Conservation (phyloP, 2,888 invertebrate species). For the Conomelus anceps region DNA sequence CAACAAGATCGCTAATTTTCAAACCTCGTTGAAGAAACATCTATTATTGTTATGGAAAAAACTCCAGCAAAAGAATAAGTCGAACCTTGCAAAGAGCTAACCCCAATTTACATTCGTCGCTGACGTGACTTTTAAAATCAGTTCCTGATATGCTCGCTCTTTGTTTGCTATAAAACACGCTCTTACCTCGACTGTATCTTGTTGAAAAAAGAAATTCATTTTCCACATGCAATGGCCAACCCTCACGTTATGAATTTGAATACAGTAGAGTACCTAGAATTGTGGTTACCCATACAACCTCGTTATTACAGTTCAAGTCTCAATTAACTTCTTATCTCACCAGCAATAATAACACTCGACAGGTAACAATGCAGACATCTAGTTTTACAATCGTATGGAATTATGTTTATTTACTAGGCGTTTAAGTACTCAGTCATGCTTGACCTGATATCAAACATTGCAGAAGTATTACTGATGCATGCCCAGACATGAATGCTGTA, state of each 20-base stretch:
- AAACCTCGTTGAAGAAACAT: not conserved
- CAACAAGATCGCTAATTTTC: slow-evolving; percentile 7
- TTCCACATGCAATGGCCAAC: not conserved
- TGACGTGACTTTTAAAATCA: not conserved
- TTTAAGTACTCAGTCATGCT: not conserved
- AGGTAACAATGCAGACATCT: not conserved
- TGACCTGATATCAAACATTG: not conserved
- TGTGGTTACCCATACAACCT: not conserved
- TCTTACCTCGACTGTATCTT: not conserved
- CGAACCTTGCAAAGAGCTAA: not conserved
- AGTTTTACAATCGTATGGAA: not conserved
- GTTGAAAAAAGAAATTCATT: not conserved
- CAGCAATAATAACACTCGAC: not conserved
- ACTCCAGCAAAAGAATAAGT: not conserved
- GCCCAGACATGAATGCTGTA: too few relatives aligned
- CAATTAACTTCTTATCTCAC: not conserved
- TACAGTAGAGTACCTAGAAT: not conserved
- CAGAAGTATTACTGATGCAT: not conserved
- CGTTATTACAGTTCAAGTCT: not conserved
- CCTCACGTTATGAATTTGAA: not conserved
- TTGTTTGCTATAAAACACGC: not conserved
- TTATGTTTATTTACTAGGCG: not conserved
- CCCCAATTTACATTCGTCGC: not conserved
- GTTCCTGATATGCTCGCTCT: not conserved
- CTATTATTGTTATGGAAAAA: not conserved